Evolutionary conservation across 2,888 invertebrate species (phyloP).

Genomic region (Lordiphosa andalusiaca): DNA sequence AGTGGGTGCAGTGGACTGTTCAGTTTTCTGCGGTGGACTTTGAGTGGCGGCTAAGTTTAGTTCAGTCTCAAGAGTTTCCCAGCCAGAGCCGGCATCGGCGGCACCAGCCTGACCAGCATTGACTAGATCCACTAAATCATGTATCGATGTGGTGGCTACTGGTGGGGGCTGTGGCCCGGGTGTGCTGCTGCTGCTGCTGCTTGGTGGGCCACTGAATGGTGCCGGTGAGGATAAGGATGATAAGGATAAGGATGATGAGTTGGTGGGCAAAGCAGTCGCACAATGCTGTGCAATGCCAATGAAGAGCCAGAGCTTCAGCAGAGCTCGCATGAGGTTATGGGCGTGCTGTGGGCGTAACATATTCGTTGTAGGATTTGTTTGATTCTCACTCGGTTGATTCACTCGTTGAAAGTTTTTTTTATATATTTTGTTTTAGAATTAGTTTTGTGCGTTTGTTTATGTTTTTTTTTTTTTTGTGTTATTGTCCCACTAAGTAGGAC

Average conservation of each 20-base stretch:
- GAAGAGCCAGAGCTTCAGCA: slow-evolving; percentile 69
- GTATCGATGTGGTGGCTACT: slow-evolving; percentile 22
- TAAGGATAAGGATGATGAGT: slow-evolving; percentile 18
- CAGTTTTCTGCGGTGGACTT: slow-evolving; percentile 22
- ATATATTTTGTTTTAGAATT: slow-evolving; percentile 6
- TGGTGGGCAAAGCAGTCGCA: slow-evolving; percentile 46
- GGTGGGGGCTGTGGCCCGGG: slow-evolving; percentile 19
- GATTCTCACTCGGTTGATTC: slow-evolving; percentile 19
- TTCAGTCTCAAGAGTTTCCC: slow-evolving; percentile 70
- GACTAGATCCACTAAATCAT: slow-evolving; percentile 50
- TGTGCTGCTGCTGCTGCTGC: slow-evolving; percentile 21
- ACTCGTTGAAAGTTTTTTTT: slow-evolving; percentile 17
- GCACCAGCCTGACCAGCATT: slow-evolving; percentile 37
- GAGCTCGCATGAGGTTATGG: slow-evolving; percentile 42
- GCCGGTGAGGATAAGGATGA: slow-evolving; percentile 35
- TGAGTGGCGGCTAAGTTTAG: slow-evolving; percentile 50
- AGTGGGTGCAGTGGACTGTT: slow-evolving; percentile 56
- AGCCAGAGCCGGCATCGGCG: slow-evolving; percentile 46
- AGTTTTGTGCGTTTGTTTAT: slow-evolving; percentile 11
- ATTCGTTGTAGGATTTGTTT: slow-evolving; percentile 22
- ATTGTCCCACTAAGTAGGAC: slow-evolving; percentile 53
- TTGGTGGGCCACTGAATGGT: slow-evolving; percentile 42
- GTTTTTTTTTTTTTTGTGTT: slow-evolving; percentile 30
- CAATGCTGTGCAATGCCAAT: slow-evolving; percentile 65
- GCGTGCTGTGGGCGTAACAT: slow-evolving; percentile 59